Conservation (phyloP, 2,797 vertebrate genomes). For the Lepus oiostolus region DNA sequence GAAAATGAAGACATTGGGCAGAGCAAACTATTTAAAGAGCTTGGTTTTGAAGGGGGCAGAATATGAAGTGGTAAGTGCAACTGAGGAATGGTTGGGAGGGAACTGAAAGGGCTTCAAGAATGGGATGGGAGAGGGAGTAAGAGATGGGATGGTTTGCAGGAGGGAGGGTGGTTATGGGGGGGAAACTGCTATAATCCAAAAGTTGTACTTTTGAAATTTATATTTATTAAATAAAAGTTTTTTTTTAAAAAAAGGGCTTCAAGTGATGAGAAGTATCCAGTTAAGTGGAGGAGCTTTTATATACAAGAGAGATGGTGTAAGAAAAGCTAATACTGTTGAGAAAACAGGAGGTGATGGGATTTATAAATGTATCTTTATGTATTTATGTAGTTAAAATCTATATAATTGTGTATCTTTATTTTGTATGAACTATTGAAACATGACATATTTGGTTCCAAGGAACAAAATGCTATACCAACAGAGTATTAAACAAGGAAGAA, state of each 20-base stretch:
- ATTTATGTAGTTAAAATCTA: conserved; percentile 10
- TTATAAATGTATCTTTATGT: conserved; percentile 5
- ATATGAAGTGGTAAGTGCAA: conserved; percentile 24
- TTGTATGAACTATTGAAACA: conserved; percentile 23
- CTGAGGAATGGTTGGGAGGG: not conserved
- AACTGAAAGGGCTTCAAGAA: not conserved
- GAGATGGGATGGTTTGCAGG: too few relatives aligned
- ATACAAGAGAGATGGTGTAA: not conserved
- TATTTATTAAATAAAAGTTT: too few relatives aligned
- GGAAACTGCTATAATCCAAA: too few relatives aligned
- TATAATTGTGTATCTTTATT: conserved; percentile 29
- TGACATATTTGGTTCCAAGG: conserved; percentile 14
- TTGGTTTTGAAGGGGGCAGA: conserved; percentile 16
- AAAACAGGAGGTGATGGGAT: conserved; percentile 10
- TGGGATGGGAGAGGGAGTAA: too few relatives aligned
- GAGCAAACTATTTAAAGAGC: not conserved
- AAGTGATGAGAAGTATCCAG: not conserved
- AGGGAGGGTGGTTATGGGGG: too few relatives aligned
- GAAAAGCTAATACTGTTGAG: conserved; percentile 25
- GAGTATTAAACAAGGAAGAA: conserved; percentile 48
- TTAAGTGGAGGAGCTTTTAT: conserved; percentile 39
- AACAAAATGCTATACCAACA: conserved; percentile 7
- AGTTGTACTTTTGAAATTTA: too few relatives aligned
- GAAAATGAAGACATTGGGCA: not conserved
- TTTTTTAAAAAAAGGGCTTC: too few relatives aligned